Evolutionary conservation across 2,113 vertebrate genomes (phyloP), one percentile per base, ranked within the genome.

Genomic region (Plestiodon gilberti): DNA sequence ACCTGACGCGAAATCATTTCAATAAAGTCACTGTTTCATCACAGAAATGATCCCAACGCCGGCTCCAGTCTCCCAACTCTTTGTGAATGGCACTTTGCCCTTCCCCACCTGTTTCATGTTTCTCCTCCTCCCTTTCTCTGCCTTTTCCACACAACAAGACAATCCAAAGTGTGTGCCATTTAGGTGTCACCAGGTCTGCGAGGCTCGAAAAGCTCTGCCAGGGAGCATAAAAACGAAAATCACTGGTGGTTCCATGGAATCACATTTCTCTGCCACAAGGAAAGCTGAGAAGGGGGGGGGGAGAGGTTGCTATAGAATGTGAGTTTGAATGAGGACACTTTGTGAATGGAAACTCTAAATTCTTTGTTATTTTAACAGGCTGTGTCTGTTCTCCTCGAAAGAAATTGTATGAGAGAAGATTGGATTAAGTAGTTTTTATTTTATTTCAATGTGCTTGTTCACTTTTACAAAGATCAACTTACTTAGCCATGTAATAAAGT

Each of bases 341-440:
- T 98, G 94, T 98, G 98, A 99, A 99, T 98, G 96, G 97, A 96
- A 97, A 97, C 96, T 98, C 98, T 97, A 95, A 97, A 95, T 97
- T 97, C 98, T 98, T 99, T 98, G 98, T 99, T 98, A 96, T 98
- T 99, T 98, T 98, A 98, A 98, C 98, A 98, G 97, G 97, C 96
- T 97, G 97, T 99, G 97, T 98, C 98, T 98, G 98, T 98, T 98
- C 97, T 96, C 95, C 94, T 96, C 96, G 97, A 96, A 96, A 96
- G 96, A 96, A 95, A 96, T 95, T 97, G 96, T 96, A 97, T 94
- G 95, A 93, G 94, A 93, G 96, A 96, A 97, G 96, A 97, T 96
- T 97, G 97, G 96, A 98, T 98, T 97, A 98, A 98, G 97, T 97
- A 96, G 97, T 98, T 98, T 97, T 97, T 97, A 97, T 97, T 98